A percentile compares a stretch with the other conserved stretches of the same genome.
phyloP scores from a whole-genome alignment of 2,113 vertebrate genomes.

The Gadus chalcogrammus region DNA sequence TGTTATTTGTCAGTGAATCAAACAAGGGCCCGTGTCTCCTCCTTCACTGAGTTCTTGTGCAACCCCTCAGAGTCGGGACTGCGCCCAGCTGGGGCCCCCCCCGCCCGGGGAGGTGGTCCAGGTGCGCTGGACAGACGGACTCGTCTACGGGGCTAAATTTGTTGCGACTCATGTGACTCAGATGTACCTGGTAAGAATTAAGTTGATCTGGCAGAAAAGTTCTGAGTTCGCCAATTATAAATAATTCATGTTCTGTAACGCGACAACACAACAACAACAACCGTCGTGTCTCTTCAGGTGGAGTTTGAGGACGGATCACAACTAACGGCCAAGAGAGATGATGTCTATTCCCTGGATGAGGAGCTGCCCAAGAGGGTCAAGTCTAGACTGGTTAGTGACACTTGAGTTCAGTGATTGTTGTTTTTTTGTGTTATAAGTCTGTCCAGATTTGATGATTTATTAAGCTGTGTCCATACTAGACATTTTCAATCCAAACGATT shows the following conservation, averaged over 20 bases:
- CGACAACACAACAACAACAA: neutral
- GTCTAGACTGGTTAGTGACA: slow-evolving; percentile 84
- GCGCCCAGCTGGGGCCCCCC: slow-evolving; percentile 88
- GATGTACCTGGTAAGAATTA: slow-evolving; percentile 89
- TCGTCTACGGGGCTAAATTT: slow-evolving; percentile 96
- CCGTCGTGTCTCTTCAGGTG: slow-evolving; percentile 71
- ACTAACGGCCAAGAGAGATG: slow-evolving; percentile 92
- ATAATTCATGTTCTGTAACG: neutral
- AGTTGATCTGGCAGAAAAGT: too few species aligned
- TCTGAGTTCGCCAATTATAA: neutral
- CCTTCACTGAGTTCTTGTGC: neutral
- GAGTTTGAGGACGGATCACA: slow-evolving; percentile 98
- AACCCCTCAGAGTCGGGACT: slow-evolving; percentile 83
- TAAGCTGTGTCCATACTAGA: too few species aligned
- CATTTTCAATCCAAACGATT: too few species aligned
- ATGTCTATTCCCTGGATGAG: slow-evolving; percentile 93
- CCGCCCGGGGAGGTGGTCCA: slow-evolving; percentile 91
- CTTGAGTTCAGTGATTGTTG: too few species aligned
- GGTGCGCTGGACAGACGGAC: slow-evolving; percentile 95
- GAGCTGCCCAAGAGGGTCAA: slow-evolving; percentile 98
- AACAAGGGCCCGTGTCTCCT: too few species aligned
- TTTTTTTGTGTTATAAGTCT: too few species aligned
- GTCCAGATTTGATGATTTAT: too few species aligned
- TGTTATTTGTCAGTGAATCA: too few species aligned
- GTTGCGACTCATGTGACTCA: slow-evolving; percentile 90